phyloP scores from a whole-genome alignment of 53 echinoderm and acorn worm species.

The Holothuria leucospilota region DNA sequence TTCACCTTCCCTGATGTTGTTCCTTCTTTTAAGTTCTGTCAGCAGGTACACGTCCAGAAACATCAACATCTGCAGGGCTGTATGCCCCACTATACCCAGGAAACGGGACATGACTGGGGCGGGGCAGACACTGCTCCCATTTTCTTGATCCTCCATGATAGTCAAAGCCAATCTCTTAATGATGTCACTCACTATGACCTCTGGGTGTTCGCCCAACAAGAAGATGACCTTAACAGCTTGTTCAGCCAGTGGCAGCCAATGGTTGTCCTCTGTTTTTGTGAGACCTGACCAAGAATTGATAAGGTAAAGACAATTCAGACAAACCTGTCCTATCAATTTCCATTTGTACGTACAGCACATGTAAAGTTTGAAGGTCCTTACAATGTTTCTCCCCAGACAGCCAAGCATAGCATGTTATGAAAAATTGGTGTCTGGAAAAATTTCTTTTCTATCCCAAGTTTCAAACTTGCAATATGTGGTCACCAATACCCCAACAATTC shows the following conservation, averaged over 20 bases:
- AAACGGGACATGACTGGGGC: slow-evolving; percentile 84
- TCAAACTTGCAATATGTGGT: too few relatives aligned
- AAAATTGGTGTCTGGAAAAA: too few relatives aligned
- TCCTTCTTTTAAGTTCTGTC: slow-evolving; percentile 89
- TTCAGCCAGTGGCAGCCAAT: slow-evolving; percentile 90
- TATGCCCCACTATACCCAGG: slow-evolving; percentile 87
- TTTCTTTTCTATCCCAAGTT: too few relatives aligned
- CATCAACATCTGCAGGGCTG: slow-evolving; percentile 88
- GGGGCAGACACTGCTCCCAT: slow-evolving; percentile 56
- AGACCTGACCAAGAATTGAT: slow-evolving; percentile 58
- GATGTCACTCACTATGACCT: slow-evolving; percentile 72
- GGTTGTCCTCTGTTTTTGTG: slow-evolving; percentile 56
- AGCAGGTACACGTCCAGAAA: slow-evolving; percentile 89
- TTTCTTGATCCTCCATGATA: slow-evolving; percentile 62
- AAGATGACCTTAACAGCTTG: slow-evolving; percentile 86
- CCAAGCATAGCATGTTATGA: too few relatives aligned
- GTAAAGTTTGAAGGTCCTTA: too few relatives aligned
- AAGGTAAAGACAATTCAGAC: background rate
- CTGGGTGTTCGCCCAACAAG: slow-evolving; percentile 89
- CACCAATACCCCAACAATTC: too few relatives aligned
- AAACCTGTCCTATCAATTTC: too few relatives aligned
- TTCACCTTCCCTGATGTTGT: slow-evolving; percentile 83
- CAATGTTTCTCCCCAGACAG: too few relatives aligned
- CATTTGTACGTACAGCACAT: too few relatives aligned
- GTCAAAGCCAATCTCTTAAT: slow-evolving; percentile 73